Conservation (phyloP, 2,113 vertebrate species). For the Nothoprocta perdicaria region DNA sequence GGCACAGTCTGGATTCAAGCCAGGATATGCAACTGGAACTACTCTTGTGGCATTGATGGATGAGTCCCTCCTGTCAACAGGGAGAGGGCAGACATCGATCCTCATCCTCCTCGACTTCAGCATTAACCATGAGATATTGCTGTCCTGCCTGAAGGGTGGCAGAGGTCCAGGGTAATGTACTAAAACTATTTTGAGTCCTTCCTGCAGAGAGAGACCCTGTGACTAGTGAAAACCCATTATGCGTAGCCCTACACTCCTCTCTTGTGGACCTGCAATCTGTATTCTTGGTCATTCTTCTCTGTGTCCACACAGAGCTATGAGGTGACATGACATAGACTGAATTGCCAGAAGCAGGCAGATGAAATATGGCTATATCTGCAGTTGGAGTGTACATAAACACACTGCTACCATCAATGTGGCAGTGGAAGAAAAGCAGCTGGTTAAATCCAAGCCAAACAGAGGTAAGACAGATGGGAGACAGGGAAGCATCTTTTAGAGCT, state of each 20-base stretch:
- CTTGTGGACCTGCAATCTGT: neutral
- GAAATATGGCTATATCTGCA: neutral
- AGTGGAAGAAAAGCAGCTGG: constrained; percentile 4
- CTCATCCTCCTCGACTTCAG: constrained; percentile 53
- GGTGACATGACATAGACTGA: neutral
- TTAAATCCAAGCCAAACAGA: constrained; percentile 9
- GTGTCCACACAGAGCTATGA: neutral
- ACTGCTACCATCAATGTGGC: neutral
- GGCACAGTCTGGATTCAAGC: neutral
- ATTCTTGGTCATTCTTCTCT: neutral
- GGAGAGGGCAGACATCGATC: constrained; percentile 42
- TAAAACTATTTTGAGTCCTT: constrained; percentile 31
- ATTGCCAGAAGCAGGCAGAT: neutral
- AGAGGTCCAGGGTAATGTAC: constrained; percentile 26
- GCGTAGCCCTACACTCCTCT: neutral
- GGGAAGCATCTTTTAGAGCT: constrained; percentile 2
- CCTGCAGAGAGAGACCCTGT: neutral
- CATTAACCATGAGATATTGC: constrained; percentile 49
- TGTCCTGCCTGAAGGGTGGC: constrained; percentile 3
- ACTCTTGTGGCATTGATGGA: constrained; percentile 8
- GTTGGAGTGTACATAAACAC: neutral
- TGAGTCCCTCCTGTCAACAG: neutral
- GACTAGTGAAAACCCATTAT: neutral
- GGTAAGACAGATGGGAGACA: neutral
- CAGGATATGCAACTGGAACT: neutral